Conservation (phyloP, 1,140 invertebrate genomes). For the Eufriesea mexicana region DNA sequence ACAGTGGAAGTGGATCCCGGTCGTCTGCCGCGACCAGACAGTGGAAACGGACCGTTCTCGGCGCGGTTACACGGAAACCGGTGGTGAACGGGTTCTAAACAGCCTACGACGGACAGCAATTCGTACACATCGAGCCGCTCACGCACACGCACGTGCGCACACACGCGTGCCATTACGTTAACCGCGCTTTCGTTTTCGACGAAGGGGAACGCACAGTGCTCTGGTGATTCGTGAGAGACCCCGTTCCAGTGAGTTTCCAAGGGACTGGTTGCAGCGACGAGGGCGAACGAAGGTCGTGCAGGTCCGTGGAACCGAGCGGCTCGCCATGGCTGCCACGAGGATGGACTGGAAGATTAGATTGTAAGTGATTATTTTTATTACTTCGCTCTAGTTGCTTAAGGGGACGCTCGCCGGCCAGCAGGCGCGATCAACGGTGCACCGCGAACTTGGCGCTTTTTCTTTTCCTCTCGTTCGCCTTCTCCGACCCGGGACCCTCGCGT, state of each 20-base stretch:
- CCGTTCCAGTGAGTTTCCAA: slow-evolving; percentile 39
- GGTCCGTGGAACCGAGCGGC: slow-evolving; percentile 24
- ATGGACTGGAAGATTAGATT: slow-evolving; percentile 63
- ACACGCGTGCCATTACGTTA: not conserved
- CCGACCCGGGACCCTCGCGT: no score
- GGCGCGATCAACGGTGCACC: slow-evolving; percentile 18
- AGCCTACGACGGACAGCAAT: not conserved
- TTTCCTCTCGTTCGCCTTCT: no score
- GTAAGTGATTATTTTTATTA: slow-evolving; percentile 59
- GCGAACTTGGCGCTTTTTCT: not conserved
- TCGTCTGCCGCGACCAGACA: slow-evolving; percentile 46
- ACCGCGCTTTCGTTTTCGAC: slow-evolving; percentile 58
- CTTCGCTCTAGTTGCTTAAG: slow-evolving; percentile 39
- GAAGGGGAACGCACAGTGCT: slow-evolving; percentile 40
- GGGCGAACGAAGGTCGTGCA: slow-evolving; percentile 37
- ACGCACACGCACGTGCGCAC: not conserved
- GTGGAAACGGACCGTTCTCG: slow-evolving; percentile 44
- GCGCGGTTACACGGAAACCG: slow-evolving; percentile 10
- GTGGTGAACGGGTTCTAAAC: slow-evolving; percentile 54
- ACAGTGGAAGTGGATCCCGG: slow-evolving; percentile 51
- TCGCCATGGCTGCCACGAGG: slow-evolving; percentile 44
- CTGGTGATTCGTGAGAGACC: slow-evolving; percentile 60
- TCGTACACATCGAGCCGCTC: not conserved
- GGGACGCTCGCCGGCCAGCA: slow-evolving; percentile 7
- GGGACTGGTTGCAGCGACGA: slow-evolving; percentile 29